Base-by-base conservation (phyloP, 2,888 invertebrate genomes). In the Drosophila subsilvestris region DNA sequence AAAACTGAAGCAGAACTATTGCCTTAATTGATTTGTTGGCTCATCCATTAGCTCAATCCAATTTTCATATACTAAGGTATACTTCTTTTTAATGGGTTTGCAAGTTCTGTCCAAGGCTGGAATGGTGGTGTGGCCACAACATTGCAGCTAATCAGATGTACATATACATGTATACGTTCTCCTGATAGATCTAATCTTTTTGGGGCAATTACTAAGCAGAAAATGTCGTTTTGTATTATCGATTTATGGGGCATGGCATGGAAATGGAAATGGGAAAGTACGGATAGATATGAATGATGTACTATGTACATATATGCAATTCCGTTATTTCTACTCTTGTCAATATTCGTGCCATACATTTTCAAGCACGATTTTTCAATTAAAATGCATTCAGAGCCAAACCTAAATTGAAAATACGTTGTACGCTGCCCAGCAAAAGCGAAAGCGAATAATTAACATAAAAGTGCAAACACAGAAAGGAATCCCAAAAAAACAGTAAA, bases 371-470 rank as follows among this genome's bases (percentile, higher is more conserved):
- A 55, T 49, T 66, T n/a, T 44, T 25, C 43, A 37, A 29, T 47
- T 22, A 14, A 10, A 22, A 47, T 10, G 3, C 17, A 20, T 18
- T 14, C 22, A 32, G 4, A 32, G 12, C 12, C 12, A 12, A 32
- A 12, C 14, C 37, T 7, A 37, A 37, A 37, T 37, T 37, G n/a
- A 37, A 37, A 37, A 37, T 37, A 37, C n/a, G n/a, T n/a, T 18
- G 7, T 27, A 5, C 18, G 47, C 2, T 10, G 17, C 7, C 44
- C 20, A 25, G 20, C n/a, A 51, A 58, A 62, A 74, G 25, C 43
- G 48, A 74, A 63, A 60, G 37, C 44, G 10, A 45, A n/a, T 48
- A 54, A 54, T 69, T 70, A 70, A 50, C 53, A 59, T 37, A 48
- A 43, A 59, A 66, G 55, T 58, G 68, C 20, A 29, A 54, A 74